Conservation (phyloP, 2,888 invertebrate genomes). For the Chrysodeixis includens region DNA sequence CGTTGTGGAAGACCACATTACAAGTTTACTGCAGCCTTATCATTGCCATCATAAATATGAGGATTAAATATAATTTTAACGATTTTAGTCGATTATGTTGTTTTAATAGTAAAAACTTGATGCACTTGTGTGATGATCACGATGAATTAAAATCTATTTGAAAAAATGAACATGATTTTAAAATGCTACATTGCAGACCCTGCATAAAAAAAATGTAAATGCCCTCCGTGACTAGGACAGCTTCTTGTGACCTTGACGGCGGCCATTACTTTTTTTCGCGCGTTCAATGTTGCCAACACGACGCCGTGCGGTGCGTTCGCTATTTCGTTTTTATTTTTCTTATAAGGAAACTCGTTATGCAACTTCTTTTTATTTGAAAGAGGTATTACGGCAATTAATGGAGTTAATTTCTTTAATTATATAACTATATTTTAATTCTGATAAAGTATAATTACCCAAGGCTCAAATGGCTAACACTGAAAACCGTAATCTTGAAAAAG, state of each 20-base stretch:
- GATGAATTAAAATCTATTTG: conserved; percentile 49
- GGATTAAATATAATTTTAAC: conserved; percentile 18
- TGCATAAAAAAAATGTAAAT: conserved; percentile 84
- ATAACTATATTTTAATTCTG: conserved; percentile 35
- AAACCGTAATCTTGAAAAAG: conserved; percentile 53
- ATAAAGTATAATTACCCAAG: conserved; percentile 46
- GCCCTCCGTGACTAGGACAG: conserved; percentile 88
- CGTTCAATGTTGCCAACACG: conserved; percentile 87
- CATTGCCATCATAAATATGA: conserved; percentile 25
- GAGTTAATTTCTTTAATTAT: conserved; percentile 55
- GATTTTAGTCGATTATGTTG: conserved; percentile 14
- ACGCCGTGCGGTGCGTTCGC: conserved; percentile 79
- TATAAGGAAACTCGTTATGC: conserved; percentile 80
- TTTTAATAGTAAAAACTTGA: background rate
- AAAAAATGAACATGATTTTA: conserved; percentile 62
- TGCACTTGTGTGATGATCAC: background rate
- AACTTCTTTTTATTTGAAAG: conserved; percentile 70
- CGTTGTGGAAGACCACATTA: conserved; percentile 55
- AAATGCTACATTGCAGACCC: conserved; percentile 71
- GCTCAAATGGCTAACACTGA: conserved; percentile 33
- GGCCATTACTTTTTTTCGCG: conserved; percentile 87
- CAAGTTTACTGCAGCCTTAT: conserved; percentile 59
- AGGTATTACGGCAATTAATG: conserved; percentile 54
- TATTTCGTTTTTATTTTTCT: conserved; percentile 78
- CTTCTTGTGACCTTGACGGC: conserved; percentile 86